These are phyloP conservation scores for Spinibarbus caldwelli DNA, from an alignment of 2,797 vertebrate genomes.

Conservation along the genomic window DNA sequence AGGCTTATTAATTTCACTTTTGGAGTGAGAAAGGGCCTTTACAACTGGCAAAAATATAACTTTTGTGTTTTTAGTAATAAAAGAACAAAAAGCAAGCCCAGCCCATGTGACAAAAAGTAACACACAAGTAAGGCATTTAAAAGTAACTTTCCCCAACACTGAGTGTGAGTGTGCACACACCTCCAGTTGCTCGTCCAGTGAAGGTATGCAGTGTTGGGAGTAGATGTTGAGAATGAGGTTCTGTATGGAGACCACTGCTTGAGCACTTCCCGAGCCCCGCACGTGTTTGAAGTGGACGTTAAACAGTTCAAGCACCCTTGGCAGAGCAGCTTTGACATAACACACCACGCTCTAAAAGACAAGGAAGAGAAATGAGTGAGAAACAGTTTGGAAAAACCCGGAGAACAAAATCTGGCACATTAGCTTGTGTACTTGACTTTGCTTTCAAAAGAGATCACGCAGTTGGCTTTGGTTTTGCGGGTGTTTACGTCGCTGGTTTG, in stretches of 20 bases:
- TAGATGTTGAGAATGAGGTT: conserved; percentile 81
- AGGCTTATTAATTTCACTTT: neutral
- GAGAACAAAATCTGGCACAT: neutral
- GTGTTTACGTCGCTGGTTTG: neutral
- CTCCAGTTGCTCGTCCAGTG: conserved; percentile 80
- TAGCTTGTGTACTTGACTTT: neutral
- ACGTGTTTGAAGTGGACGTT: conserved; percentile 76
- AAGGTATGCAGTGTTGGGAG: conserved; percentile 79
- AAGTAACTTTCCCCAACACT: neutral
- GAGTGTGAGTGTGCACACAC: conserved; percentile 61
- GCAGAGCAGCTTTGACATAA: conserved; percentile 82
- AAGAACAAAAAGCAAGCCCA: neutral
- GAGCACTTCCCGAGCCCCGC: conserved; percentile 74
- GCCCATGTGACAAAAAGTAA: neutral
- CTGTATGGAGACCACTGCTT: conserved; percentile 74
- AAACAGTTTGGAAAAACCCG: neutral
- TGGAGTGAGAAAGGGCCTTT: neutral
- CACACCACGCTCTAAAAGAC: conserved; percentile 77
- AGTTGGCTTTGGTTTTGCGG: neutral
- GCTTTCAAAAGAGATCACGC: neutral
- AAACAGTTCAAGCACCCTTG: conserved; percentile 79
- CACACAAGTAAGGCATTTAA: neutral
- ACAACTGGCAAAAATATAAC: neutral
- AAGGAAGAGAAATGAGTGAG: neutral
- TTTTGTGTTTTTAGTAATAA: neutral